Conservation (phyloP, 1,140 invertebrate genomes). For the Brevipalpus yothersi region DNA sequence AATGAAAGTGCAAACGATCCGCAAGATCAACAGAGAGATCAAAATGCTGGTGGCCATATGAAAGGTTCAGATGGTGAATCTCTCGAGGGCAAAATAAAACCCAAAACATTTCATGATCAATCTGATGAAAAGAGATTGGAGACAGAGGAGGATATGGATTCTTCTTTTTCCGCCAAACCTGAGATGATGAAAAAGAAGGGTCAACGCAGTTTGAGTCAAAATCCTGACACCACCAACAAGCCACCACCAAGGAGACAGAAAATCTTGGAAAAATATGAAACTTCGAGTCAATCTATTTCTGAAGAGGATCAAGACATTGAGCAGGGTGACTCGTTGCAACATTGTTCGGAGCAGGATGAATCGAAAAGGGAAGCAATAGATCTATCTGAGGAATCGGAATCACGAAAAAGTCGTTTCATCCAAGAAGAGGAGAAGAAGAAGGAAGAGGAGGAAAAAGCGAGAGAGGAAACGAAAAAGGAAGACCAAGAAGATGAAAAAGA, state of each 20-base stretch:
- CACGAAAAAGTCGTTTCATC: conserved; percentile 36
- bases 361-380: conserved; percentile 28
- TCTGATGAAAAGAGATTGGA: background rate
- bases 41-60: conserved; percentile 1
- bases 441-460: conserved; percentile 26
- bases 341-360: conserved; percentile 50
- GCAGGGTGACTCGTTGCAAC: conserved; percentile 47
- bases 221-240: conserved; percentile 14
- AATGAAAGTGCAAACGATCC: conserved; percentile 6
- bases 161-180: background rate
- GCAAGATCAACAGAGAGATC: conserved; percentile 8
- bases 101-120: background rate
- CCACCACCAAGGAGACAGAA: conserved; percentile 18
- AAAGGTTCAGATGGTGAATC: background rate
- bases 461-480: conserved; percentile 17
- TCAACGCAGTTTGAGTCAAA: conserved; percentile 3
- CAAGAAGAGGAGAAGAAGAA: conserved; percentile 8
- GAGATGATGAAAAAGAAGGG: background rate
- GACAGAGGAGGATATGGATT: too few species aligned
- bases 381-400: conserved; percentile 43
- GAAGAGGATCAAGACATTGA: conserved; percentile 21
- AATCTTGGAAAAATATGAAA: conserved; percentile 17
- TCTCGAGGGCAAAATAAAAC: background rate
- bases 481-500: conserved; percentile 20
- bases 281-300: conserved; percentile 16